These are phyloP conservation scores for Ceyx margarethae DNA, from an alignment of 2,113 vertebrate genomes.

Conservation along the genomic window DNA sequence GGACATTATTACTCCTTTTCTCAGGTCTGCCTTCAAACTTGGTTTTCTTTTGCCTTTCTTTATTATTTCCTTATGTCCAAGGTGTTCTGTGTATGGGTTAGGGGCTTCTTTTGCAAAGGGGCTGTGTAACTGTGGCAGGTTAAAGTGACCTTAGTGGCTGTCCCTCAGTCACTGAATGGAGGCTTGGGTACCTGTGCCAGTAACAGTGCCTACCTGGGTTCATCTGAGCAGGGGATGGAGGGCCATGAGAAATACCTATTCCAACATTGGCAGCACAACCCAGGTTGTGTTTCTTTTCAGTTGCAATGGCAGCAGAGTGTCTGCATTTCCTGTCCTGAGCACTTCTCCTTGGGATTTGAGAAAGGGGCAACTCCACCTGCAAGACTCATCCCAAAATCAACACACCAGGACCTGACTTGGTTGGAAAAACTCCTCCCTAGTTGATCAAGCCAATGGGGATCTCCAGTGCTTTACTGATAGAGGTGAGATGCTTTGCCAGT, in stretches of 20 bases:
- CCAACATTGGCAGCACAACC: neutral
- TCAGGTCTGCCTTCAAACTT: neutral
- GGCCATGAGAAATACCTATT: neutral
- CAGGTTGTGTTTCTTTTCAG: neutral
- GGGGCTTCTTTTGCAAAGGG: neutral
- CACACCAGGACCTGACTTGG: neutral
- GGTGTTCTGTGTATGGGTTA: neutral
- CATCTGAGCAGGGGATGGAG: neutral
- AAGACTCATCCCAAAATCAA: neutral
- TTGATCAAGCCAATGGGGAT: neutral
- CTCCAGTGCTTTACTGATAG: neutral
- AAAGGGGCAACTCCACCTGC: neutral
- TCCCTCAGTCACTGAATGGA: neutral
- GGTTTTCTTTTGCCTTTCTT: neutral
- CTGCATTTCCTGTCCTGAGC: neutral
- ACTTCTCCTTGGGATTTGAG: neutral
- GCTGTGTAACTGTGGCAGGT: neutral
- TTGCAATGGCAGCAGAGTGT: neutral
- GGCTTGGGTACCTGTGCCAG: neutral
- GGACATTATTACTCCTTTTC: neutral
- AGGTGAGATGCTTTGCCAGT: neutral
- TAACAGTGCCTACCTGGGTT: accelerated
- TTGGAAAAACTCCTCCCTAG: neutral
- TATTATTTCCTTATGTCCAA: neutral
- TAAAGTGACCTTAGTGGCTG: neutral